Base-by-base conservation (phyloP, 2,113 vertebrate genomes). In the Pampusana beccarii region DNA sequence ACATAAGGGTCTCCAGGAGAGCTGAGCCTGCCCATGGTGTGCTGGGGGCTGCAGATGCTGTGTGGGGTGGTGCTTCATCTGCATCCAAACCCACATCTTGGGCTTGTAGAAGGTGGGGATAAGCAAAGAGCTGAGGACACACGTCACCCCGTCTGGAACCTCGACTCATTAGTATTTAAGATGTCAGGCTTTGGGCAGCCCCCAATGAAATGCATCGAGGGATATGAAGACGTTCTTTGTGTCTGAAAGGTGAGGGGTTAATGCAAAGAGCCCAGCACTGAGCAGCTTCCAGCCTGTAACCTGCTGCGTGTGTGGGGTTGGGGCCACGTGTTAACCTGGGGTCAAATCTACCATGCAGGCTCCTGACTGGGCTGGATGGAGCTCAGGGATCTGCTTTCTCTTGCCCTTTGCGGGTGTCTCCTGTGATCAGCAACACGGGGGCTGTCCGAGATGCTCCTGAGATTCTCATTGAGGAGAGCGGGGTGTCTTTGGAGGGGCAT, bases 1-100 rank as follows among this genome's bases (percentile, higher is more conserved):
- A 28, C 0, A 0, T 33, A 25, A 26, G 61, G 16, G 16, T 75
- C 48, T 60, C 23, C 0, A 2, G 58, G 33, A 56, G 16, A 64
- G 42, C 48, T 28, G 53, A 40, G 6, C 67, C 57, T 89, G 31
- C 54, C 84, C 0, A 0, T 23, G 31, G 13, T 10, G n/a, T 26
- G 16, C 33, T 1, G 0, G n/a, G 16, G 16, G 23, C 90, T 71
- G 36, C 23, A 54, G 17, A 29, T 65, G 70, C 79, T 2, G 0
- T 0, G 0, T 28, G 56, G 50, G 33, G 23, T 0, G 0, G 31
- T 34, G 51, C 36, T 82, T 81, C 3, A 4, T 28, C 16, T 0
- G 0, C 56, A 28, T 57, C 51, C 66, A 74, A 57, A 71, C 15
- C 15, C 1, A 0, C 17, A 44, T 65, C 80, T 64, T 20, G 31